These are phyloP conservation scores for Acinonyx jubatus DNA, from an alignment of 2,113 vertebrate genomes.

Conservation along the genomic window DNA sequence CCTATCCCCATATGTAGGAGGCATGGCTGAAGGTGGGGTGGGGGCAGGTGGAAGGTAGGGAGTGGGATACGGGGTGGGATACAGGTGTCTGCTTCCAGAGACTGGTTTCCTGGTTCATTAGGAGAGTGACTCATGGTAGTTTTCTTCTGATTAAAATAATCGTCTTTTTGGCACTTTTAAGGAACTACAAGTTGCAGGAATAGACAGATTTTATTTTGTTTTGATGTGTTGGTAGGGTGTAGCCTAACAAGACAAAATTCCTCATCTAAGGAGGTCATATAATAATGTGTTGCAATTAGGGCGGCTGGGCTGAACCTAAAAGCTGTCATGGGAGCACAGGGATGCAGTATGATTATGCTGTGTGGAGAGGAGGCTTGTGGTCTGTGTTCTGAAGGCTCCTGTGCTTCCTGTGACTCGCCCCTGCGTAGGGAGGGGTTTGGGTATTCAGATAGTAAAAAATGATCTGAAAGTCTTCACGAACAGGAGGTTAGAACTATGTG, in stretches of 20 bases:
- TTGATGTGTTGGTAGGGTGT: background rate
- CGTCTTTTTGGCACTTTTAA: background rate
- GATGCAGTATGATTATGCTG: background rate
- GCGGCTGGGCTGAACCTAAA: background rate
- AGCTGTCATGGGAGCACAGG: background rate
- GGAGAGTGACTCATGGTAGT: background rate
- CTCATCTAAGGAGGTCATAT: background rate
- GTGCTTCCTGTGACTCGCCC: background rate
- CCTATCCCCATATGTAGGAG: too few relatives aligned
- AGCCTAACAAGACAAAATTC: background rate
- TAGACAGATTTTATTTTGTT: background rate
- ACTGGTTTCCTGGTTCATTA: background rate
- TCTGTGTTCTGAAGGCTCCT: background rate
- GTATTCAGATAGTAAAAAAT: background rate
- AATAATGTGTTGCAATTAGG: background rate
- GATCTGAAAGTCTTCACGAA: background rate
- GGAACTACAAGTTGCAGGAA: background rate
- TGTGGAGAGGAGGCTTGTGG: background rate
- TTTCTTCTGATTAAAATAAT: background rate
- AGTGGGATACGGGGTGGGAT: too few relatives aligned
- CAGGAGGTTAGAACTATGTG: background rate
- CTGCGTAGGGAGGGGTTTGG: background rate
- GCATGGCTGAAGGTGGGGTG: background rate
- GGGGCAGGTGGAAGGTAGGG: background rate
- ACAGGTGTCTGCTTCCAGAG: background rate